These are phyloP conservation scores for Atrina japonica DNA, from an alignment of 2,888 invertebrate species.

Conservation along the genomic window DNA sequence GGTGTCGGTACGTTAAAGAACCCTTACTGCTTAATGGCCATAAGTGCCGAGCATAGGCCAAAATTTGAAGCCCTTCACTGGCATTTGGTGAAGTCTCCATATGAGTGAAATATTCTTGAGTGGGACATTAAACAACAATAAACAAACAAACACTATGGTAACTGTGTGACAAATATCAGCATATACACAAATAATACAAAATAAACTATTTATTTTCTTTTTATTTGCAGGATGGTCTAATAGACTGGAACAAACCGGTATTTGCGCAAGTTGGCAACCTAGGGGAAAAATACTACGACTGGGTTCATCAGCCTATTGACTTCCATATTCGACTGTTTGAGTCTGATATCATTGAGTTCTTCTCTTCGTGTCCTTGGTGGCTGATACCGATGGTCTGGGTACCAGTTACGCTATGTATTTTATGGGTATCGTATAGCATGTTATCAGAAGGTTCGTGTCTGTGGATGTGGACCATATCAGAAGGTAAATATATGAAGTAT, in stretches of 20 bases:
- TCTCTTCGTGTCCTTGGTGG: conserved; percentile 74
- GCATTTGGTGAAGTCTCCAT: no score
- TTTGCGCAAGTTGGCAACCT: conserved; percentile 79
- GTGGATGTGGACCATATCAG: conserved; percentile 47
- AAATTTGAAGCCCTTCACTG: no score
- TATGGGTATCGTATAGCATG: conserved; percentile 53
- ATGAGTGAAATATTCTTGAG: no score
- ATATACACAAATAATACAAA: no score
- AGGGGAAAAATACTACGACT: conserved; percentile 80
- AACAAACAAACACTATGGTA: no score
- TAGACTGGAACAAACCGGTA: conserved; percentile 79
- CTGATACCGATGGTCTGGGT: conserved; percentile 75
- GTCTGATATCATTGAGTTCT: conserved; percentile 70
- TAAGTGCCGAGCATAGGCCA: no score
- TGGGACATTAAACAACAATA: no score
- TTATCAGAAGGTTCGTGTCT: conserved; percentile 48
- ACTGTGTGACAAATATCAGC: no score
- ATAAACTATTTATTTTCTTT: no score
- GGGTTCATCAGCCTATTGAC: conserved; percentile 81
- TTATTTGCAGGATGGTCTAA: conserved; percentile 68
- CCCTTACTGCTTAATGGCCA: no score
- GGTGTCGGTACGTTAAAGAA: no score
- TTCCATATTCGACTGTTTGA: conserved; percentile 79
- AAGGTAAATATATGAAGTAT: conserved; percentile 48
- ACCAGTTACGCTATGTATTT: conserved; percentile 59